Evolutionary conservation across 2,888 invertebrate species (phyloP).

Genomic region (Himalopsyche tibetana): DNA sequence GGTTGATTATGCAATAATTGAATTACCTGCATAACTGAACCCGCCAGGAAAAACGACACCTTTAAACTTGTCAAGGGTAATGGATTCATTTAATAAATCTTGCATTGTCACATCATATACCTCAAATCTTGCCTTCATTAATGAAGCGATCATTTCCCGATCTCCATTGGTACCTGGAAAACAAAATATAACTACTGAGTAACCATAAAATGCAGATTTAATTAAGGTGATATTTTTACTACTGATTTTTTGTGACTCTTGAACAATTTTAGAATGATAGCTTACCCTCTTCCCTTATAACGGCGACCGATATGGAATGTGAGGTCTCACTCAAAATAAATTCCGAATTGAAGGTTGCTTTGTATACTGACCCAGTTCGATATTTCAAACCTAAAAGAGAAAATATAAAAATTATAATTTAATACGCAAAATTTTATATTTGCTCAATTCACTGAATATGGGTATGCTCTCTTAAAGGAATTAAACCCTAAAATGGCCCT

Average conservation of each 20-base stretch:
- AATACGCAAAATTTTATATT: too few relatives aligned
- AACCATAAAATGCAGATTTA: slow-evolving; percentile 32
- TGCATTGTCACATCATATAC: slow-evolving; percentile 97
- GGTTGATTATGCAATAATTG: neutral
- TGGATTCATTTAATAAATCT: slow-evolving; percentile 84
- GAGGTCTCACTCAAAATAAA: slow-evolving; percentile 70
- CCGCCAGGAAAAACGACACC: slow-evolving; percentile 98
- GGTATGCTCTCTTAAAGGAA: too few relatives aligned
- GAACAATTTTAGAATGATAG: neutral
- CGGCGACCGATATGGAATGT: slow-evolving; percentile 85
- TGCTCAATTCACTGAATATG: too few relatives aligned
- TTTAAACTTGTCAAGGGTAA: slow-evolving; percentile 87
- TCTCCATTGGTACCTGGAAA: slow-evolving; percentile 90
- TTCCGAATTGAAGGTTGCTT: slow-evolving; percentile 82
- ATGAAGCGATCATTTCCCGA: slow-evolving; percentile 96
- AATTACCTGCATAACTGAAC: slow-evolving; percentile 96
- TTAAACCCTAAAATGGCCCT: too few relatives aligned
- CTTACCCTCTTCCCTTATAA: slow-evolving; percentile 93
- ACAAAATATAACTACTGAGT: slow-evolving; percentile 40
- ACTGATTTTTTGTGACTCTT: neutral
- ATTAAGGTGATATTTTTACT: neutral
- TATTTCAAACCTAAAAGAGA: slow-evolving; percentile 75
- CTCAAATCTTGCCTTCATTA: slow-evolving; percentile 91
- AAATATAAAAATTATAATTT: neutral
- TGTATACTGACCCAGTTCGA: slow-evolving; percentile 85